phyloP scores from a whole-genome alignment of 1,140 invertebrate species.

The Chrysomallon squamiferum region DNA sequence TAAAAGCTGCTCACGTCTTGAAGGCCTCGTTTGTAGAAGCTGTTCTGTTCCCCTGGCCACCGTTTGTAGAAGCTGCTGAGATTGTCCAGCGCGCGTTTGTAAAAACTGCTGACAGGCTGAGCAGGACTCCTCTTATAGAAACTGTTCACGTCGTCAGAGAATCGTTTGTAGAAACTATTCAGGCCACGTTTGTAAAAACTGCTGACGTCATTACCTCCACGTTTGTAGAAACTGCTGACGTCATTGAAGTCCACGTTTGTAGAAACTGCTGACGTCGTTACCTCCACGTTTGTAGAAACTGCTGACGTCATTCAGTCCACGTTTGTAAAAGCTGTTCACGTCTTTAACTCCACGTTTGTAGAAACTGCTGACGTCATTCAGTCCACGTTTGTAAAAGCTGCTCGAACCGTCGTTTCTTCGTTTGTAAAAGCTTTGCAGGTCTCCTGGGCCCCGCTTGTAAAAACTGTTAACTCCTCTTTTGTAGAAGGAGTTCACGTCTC shows the following conservation, averaged over 20 bases:
- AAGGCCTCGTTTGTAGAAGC: constrained; percentile 8
- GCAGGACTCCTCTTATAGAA: constrained; percentile 7
- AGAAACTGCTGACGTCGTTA: background rate
- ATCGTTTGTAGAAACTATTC: constrained; percentile 7
- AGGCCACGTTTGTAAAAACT: constrained; percentile 11
- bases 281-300: constrained; percentile 2
- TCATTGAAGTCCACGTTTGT: background rate
- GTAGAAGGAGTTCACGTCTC: background rate
- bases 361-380: constrained; percentile 1
- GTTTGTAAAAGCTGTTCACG: constrained; percentile 4
- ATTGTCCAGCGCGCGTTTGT: constrained; percentile 5
- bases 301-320: background rate
- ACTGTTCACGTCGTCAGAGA: background rate
- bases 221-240: constrained; percentile 3
- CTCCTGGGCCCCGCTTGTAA: constrained; percentile 4
- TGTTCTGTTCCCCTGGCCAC: background rate
- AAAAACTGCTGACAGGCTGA: background rate
- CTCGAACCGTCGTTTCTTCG: background rate
- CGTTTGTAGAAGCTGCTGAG: constrained; percentile 14
- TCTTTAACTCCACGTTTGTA: background rate
- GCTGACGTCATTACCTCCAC: background rate
- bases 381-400: constrained; percentile 11
- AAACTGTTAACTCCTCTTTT: constrained; percentile 5
- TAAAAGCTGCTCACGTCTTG: constrained; percentile 2
- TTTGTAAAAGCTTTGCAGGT: constrained; percentile 5